phyloP scores from a whole-genome alignment of 2,888 invertebrate genomes.

The Coremacera marginata region DNA sequence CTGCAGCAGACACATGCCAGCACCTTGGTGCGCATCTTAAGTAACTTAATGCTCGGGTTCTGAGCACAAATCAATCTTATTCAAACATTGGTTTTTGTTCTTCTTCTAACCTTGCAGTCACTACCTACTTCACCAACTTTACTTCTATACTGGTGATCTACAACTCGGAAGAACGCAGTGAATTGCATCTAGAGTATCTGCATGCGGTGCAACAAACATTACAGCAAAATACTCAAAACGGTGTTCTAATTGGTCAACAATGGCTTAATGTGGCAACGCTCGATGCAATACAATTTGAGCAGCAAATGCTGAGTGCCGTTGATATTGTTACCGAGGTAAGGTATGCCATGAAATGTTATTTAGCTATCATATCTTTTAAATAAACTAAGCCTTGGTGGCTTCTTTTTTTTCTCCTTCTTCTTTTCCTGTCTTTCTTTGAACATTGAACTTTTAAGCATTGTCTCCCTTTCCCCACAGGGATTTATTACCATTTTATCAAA shows the following conservation, averaged over 20 bases:
- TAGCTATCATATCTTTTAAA: not conserved
- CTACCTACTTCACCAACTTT: conserved; percentile 58
- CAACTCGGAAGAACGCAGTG: conserved; percentile 48
- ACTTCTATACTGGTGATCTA: conserved; percentile 62
- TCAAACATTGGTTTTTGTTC: not conserved
- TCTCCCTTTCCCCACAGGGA: conserved; percentile 53
- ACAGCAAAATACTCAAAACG: conserved; percentile 46
- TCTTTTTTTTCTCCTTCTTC: not conserved
- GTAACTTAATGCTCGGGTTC: conserved; percentile 43
- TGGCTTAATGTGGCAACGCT: conserved; percentile 61
- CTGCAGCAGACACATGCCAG: conserved; percentile 48
- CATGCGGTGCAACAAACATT: conserved; percentile 55
- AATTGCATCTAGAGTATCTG: conserved; percentile 57
- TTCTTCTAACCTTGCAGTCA: conserved; percentile 50
- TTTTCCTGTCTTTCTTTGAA: conserved; percentile 5
- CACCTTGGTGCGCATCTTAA: conserved; percentile 53
- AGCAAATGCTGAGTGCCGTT: conserved; percentile 57
- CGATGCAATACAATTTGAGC: conserved; percentile 49
- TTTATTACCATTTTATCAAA: conserved; percentile 62
- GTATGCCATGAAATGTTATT: conserved; percentile 22
- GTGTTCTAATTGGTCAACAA: conserved; percentile 53
- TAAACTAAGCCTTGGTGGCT: not conserved
- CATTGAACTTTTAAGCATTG: conserved; percentile 26
- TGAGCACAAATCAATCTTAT: not conserved
- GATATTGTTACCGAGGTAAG: conserved; percentile 60